Evolutionary conservation across 2,888 invertebrate genomes (phyloP), one percentile per base, ranked within the genome.

Genomic region (Ophion obscuratus): DNA sequence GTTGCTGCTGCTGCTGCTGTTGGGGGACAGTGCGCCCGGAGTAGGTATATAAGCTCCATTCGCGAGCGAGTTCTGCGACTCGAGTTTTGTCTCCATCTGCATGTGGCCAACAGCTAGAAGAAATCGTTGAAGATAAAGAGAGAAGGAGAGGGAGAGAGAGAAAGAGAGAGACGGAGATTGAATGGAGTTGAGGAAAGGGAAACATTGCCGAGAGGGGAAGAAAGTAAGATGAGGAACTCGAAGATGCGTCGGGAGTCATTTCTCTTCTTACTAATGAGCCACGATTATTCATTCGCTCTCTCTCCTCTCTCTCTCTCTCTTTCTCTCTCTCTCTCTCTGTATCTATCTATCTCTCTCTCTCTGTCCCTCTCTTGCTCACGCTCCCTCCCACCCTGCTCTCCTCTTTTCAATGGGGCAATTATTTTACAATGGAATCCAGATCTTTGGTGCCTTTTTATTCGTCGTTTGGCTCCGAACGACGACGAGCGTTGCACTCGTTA

Each of bases 101-200:
- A 75, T 82, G 61, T 78, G 78, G 74, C 74, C 81, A 61, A 68
- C 64, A 47, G 77, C 80, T 89, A 74, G 83, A 81, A 88, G 87
- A 89, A 89, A 88, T 87, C 82, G 83, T 66, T 71, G 77, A 59
- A 70, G 86, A 81, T 85, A 87, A 82, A 87, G 24, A 44, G 17
- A 64, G 36, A 70, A 14, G 53, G 40, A 14, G 27, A 40, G 57
- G 40, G 27, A 27, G 36, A 3, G 20, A 2, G 47, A 24, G 59
- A 14, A 27, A 31, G 20, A 67, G 10, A 57, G 53, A 70, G 27
- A 53, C 17, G 17, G n/a, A 17, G 40, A 40, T 40, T 5, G 9
- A 40, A 40, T 40, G 40, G 27, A 14, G 5, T 53, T 53, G 53
- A 1, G 53, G 70, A 47, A 73, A 61, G 67, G 27, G 31, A 64